Evolutionary conservation across 30 jellyfish, hydroid and myxozoan species (phyloP).

Genomic region (Rhopilema esculentum): DNA sequence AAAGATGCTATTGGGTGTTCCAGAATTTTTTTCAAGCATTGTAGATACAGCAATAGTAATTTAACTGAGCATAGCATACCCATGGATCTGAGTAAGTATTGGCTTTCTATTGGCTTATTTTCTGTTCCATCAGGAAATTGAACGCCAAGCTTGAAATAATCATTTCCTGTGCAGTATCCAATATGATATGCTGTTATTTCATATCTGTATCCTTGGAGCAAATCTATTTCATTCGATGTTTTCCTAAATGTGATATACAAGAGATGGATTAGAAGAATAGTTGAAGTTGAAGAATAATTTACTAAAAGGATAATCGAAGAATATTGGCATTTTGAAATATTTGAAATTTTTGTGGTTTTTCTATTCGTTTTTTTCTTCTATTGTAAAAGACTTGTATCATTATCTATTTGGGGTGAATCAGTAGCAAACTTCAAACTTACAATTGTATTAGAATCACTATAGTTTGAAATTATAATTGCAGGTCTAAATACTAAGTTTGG

Average conservation of each 20-base stretch:
- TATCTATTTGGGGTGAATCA: no score
- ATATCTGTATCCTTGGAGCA: conserved; percentile 36
- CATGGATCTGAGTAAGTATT: conserved; percentile 26
- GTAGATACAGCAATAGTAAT: no score
- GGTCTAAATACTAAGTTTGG: no score
- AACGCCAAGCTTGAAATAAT: conserved; percentile 39
- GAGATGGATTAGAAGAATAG: neutral
- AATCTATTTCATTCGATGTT: conserved; percentile 3
- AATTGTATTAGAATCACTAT: no score
- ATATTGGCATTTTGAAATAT: neutral
- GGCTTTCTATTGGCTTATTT: conserved; percentile 6
- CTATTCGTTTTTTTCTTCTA: no score
- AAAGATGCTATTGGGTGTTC: no score
- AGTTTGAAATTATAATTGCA: no score
- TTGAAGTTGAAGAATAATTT: neutral
- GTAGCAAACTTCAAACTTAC: no score
- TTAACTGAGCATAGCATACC: no score
- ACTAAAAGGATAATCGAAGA: neutral
- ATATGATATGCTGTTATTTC: neutral
- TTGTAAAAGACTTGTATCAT: no score
- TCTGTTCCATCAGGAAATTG: conserved; percentile 44
- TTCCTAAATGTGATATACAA: neutral
- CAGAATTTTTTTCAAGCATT: no score
- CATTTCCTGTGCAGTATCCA: conserved; percentile 7
- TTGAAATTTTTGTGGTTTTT: no score